Evolutionary conservation across 2,113 vertebrate species (phyloP), one percentile per base, ranked within the genome.

Genomic region (Eira barbara): DNA sequence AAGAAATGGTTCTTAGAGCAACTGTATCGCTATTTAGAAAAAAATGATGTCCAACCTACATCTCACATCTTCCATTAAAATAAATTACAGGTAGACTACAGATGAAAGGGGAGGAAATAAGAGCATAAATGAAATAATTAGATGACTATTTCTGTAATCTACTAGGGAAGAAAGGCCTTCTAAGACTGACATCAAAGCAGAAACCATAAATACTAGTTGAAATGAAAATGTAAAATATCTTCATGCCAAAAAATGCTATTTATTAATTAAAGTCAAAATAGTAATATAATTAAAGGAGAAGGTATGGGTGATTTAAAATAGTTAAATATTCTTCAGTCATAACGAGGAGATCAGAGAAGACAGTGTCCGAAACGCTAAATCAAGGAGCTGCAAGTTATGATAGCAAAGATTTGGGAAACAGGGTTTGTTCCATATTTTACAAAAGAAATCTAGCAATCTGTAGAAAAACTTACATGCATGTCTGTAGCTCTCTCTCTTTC

Each of bases 241-340:
- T 2, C 65, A 9, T 47, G 79, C 34, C 55, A 27, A 63, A 88
- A 88, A 95, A 76, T 45, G 7, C 74, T 94, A 29, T 57, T 76
- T 74, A 92, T 81, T 92, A 89, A 73, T 90, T 73, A 82, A 92
- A 78, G 73, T 86, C 73, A 65, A 94, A 94, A 83, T 31, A 59
- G 67, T 65, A 71, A 36, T 29, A 79, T 18, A 82, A 67, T 29
- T 61, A 21, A 59, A 81, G 80, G 39, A 47, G 55, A 91, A 88
- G n/a, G n/a, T 18, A 57, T 3, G 7, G n/a, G 36, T 34, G 57
- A 82, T 9, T 29, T 21, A 76, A 59, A 81, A 86, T 61, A 36
- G 42, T 39, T 86, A 73, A 81, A 42, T 82, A n/a, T 36, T 59
- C 89, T 39, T 55, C n/a, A 39, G 7, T 71, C 74, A 6, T 13